Evolutionary conservation across 2,113 vertebrate genomes (phyloP).

Genomic region (Pterocles gutturalis): DNA sequence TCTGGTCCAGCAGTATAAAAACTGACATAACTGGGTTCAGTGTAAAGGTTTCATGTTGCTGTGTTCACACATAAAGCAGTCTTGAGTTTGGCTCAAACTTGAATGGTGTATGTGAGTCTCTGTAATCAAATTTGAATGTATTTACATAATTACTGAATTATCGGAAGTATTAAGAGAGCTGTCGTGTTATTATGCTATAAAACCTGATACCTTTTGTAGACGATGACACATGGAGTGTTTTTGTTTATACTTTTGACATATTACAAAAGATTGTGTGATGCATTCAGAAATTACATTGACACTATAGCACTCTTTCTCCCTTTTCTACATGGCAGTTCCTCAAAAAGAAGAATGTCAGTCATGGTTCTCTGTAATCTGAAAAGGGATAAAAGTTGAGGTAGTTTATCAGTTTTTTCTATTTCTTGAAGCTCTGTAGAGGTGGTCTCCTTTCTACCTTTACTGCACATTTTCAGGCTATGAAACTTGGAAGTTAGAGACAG

Average conservation of each 20-base stretch:
- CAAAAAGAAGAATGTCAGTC: not conserved
- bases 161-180: not conserved
- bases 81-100: not conserved
- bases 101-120: not conserved
- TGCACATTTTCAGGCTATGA: not conserved
- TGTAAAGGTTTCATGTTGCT: not conserved
- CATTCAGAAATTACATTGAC: conserved; percentile 36
- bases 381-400: not conserved
- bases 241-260: conserved; percentile 42
- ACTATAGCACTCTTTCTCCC: not conserved
- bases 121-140: conserved; percentile 14
- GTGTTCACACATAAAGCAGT: not conserved
- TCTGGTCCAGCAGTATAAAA: not conserved
- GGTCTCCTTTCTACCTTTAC: not conserved
- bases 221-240: conserved; percentile 17
- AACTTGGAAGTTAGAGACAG: not conserved
- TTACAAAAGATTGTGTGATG: conserved; percentile 9
- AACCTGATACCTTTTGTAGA: conserved; percentile 20
- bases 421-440: not conserved
- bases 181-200: conserved; percentile 16
- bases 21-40: not conserved
- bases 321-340: not conserved
- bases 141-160: conserved; percentile 53
- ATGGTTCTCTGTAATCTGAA: not conserved
- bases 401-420: not conserved